Base-by-base conservation (phyloP, 1,140 invertebrate genomes). In the Meteorus sp. region DNA sequence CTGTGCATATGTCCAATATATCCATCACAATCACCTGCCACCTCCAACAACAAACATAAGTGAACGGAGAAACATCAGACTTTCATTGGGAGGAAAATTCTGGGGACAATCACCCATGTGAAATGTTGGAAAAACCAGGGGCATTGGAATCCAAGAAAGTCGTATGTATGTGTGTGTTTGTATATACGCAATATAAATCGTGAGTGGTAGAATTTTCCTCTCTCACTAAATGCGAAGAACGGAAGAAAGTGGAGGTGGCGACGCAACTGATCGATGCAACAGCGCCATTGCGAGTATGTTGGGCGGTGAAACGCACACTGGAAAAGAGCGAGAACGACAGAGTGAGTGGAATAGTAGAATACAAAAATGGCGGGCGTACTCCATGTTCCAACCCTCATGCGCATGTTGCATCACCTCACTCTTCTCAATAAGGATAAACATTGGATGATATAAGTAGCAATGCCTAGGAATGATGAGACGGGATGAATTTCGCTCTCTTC, bases 221-320 rank as follows among this genome's bases (percentile, higher is more conserved):
- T n/a, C n/a, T n/a, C n/a, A 55, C 39, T 52, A 39, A 45, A 20
- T 56, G 60, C 54, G 61, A 48, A 65, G 61, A 56, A 58, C 53
- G 62, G 61, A 61, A 63, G 62, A 54, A 62, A 65, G 63, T 64
- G 69, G 67, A 70, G 70, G 62, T 57, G 63, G 65, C 45, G 68
- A 63, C 69, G 67, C 69, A 74, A 68, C 76, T 77, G 76, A 78
- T 78, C 76, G 73, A 78, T 78, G 72, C 74, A 73, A 76, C 64
- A 70, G 73, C 73, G 73, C 73, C 72, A 59, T 65, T 62, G 58
- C 56, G 56, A 39, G 50, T 13, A 15, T 23, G 35, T 52, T 37
- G 25, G 17, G 23, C 37, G 50, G n/a, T 15, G 20, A 13, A n/a
- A 19, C 27, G 27, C 27, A 29, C n/a, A n/a, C n/a, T n/a, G n/a